These are phyloP conservation scores for Epinotia ramella DNA, from an alignment of 2,888 invertebrate genomes.

Conservation along the genomic window DNA sequence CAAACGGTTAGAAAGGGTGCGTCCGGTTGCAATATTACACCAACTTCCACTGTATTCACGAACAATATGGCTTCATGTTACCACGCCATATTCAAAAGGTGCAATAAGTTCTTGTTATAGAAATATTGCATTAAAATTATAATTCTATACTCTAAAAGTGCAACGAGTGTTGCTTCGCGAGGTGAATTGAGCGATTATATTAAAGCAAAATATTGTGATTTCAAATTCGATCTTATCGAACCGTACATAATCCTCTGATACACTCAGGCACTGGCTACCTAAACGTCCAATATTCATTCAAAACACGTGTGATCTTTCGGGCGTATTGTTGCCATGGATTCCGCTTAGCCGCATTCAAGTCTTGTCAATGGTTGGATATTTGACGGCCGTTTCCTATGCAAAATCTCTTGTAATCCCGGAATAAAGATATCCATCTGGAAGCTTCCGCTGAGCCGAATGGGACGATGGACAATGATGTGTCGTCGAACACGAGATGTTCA, in stretches of 20 bases:
- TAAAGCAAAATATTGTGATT: slow-evolving; percentile 46
- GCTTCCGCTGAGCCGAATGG: slow-evolving; percentile 72
- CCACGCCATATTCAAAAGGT: slow-evolving; percentile 21
- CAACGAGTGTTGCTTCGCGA: slow-evolving; percentile 19
- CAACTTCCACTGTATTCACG: slow-evolving; percentile 68
- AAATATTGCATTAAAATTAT: slow-evolving; percentile 12
- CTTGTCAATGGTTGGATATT: slow-evolving; percentile 70
- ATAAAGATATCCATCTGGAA: slow-evolving; percentile 76
- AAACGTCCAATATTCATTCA: slow-evolving; percentile 68
- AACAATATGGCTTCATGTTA: slow-evolving; percentile 21
- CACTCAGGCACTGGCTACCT: slow-evolving; percentile 63
- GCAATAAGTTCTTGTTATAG: slow-evolving; percentile 8
- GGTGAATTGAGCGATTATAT: slow-evolving; percentile 23
- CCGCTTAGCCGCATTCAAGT: slow-evolving; percentile 69
- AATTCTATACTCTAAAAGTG: slow-evolving; percentile 15
- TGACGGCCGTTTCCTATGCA: slow-evolving; percentile 82
- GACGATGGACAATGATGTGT: slow-evolving; percentile 62
- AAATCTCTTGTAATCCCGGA: slow-evolving; percentile 81
- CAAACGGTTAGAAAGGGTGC: slow-evolving; percentile 65
- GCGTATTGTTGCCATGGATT: slow-evolving; percentile 65
- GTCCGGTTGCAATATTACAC: slow-evolving; percentile 79
- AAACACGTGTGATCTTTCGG: slow-evolving; percentile 75
- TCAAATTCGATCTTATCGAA: slow-evolving; percentile 53
- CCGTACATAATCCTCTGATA: slow-evolving; percentile 66
- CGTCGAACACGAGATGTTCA: slow-evolving; percentile 69